Conservation (phyloP, 1,140 invertebrate genomes). For the Tetramorium alpestre region DNA sequence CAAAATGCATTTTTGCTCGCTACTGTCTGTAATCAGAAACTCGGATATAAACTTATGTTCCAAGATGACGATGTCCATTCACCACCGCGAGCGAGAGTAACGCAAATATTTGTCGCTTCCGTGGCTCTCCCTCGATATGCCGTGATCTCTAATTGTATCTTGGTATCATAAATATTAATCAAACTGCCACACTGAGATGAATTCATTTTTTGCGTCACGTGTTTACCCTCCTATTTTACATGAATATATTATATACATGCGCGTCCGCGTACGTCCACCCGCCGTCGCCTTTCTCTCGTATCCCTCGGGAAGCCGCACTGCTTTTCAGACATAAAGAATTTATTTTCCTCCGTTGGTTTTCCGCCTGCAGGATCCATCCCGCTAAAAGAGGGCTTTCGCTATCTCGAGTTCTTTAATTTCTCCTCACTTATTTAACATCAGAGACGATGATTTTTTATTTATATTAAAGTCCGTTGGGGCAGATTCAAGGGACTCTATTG, state of each 20-base stretch:
- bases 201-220: background rate
- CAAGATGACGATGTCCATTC: slow-evolving; percentile 17
- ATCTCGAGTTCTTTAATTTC: slow-evolving; percentile 35
- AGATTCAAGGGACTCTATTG: background rate
- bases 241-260: background rate
- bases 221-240: background rate
- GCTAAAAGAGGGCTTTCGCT: slow-evolving; percentile 32
- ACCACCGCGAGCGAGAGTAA: background rate
- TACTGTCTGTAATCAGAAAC: slow-evolving; percentile 27
- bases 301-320: slow-evolving; percentile 27
- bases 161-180: slow-evolving; percentile 29
- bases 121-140: background rate
- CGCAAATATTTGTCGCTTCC: slow-evolving; percentile 22
- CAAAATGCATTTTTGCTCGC: slow-evolving; percentile 21
- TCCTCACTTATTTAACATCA: slow-evolving; percentile 24
- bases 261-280: background rate
- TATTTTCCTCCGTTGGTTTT: slow-evolving; percentile 28
- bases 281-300: background rate
- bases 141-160: background rate
- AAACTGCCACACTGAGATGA: background rate
- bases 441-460: slow-evolving; percentile 42
- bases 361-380: background rate
- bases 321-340: slow-evolving; percentile 43
- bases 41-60: slow-evolving; percentile 7
- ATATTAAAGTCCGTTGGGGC: background rate